phyloP scores from a whole-genome alignment of 1,140 invertebrate species.

The Delia radicum region DNA sequence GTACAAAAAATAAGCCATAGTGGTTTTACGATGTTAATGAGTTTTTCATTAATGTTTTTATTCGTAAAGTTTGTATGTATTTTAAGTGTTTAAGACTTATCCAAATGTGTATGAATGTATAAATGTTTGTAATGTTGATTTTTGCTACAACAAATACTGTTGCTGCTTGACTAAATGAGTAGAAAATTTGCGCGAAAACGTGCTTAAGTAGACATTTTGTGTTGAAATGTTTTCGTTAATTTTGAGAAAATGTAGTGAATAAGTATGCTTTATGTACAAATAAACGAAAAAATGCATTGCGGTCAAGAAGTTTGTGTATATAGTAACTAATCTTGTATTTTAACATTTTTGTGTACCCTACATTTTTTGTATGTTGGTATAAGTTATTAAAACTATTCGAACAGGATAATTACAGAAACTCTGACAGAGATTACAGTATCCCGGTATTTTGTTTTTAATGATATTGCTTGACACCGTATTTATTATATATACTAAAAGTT shows the following conservation, averaged over 20 bases:
- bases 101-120: not conserved
- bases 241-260: not conserved
- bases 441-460: no score
- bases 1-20: not conserved
- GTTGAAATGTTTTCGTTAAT: not conserved
- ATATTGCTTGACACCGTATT: no score
- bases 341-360: no score
- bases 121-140: not conserved
- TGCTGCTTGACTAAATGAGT: not conserved
- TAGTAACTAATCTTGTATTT: not conserved
- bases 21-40: conserved; percentile 13
- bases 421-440: no score
- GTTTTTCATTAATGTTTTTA: conserved; percentile 23
- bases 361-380: no score
- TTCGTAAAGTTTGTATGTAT: not conserved
- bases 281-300: not conserved
- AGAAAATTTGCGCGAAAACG: not conserved
- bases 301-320: not conserved
- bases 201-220: not conserved
- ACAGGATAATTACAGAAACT: no score
- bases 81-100: not conserved
- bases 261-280: not conserved
- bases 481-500: no score
- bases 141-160: not conserved
- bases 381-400: no score